Evolutionary conservation across 2,113 vertebrate species (phyloP).

Genomic region (Clarias magur): DNA sequence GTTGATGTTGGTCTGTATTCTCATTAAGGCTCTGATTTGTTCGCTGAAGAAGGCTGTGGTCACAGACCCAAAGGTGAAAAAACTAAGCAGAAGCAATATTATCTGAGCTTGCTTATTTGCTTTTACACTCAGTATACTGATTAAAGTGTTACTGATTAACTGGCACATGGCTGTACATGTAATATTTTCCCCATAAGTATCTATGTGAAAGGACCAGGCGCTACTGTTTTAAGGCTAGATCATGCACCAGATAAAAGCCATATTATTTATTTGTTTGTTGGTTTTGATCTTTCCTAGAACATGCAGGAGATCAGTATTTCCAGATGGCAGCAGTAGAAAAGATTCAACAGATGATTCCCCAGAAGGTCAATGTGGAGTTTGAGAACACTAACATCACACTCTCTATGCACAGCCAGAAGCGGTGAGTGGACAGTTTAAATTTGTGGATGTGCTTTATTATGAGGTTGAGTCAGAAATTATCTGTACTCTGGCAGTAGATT

Average conservation of each 20-base stretch:
- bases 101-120: background rate
- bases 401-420: slow-evolving; percentile 96
- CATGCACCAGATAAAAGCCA: background rate
- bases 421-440: slow-evolving; percentile 68
- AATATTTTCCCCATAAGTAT: background rate
- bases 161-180: background rate
- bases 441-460: background rate
- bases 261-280: too few species aligned
- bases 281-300: slow-evolving; percentile 32
- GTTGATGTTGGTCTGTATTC: background rate
- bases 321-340: slow-evolving; percentile 72
- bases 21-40: background rate
- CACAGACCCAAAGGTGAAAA: background rate
- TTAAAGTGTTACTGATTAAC: background rate
- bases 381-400: slow-evolving; percentile 88
- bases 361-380: slow-evolving; percentile 83
- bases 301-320: slow-evolving; percentile 62
- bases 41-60: background rate
- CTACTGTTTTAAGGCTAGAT: background rate
- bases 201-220: background rate
- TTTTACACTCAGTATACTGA: background rate
- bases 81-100: background rate
- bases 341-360: slow-evolving; percentile 79
- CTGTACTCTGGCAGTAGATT: too few species aligned
- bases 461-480: too few species aligned